These are phyloP conservation scores for Alces alces DNA, from an alignment of 2,113 vertebrate genomes.

Conservation along the genomic window DNA sequence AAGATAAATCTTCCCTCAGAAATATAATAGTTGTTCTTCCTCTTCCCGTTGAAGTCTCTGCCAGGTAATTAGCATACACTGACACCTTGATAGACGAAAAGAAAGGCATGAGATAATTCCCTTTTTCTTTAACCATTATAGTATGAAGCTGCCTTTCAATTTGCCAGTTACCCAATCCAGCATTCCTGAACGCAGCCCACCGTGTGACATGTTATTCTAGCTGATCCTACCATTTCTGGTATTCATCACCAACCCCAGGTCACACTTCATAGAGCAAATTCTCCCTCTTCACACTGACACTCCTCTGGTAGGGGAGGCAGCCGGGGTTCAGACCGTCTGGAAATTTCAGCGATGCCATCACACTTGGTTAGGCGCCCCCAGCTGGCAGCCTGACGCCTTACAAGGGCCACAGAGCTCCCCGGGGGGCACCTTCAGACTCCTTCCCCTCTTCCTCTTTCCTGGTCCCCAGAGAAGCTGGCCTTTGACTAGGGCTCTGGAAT, in stretches of 20 bases:
- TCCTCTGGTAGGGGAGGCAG: slow-evolving; percentile 8
- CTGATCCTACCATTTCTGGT: slow-evolving; percentile 55
- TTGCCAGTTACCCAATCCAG: slow-evolving; percentile 62
- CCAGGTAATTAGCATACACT: slow-evolving; percentile 76
- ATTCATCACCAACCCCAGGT: slow-evolving; percentile 51
- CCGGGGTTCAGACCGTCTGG: background rate
- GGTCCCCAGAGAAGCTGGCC: background rate
- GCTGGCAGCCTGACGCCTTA: background rate
- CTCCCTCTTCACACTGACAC: background rate
- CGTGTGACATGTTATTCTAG: slow-evolving; percentile 69
- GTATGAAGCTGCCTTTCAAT: slow-evolving; percentile 72
- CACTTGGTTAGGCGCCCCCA: background rate
- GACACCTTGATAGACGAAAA: slow-evolving; percentile 76
- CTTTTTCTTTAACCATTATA: slow-evolving; percentile 70
- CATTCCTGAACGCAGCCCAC: slow-evolving; percentile 60
- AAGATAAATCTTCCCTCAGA: slow-evolving; percentile 72
- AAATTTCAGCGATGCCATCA: background rate
- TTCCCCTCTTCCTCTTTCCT: background rate
- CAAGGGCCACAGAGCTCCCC: background rate
- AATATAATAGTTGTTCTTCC: slow-evolving; percentile 75
- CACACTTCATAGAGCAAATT: slow-evolving; percentile 60
- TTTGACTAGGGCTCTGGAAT: background rate
- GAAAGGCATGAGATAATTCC: slow-evolving; percentile 75
- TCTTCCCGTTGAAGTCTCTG: slow-evolving; percentile 66
- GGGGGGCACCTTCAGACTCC: background rate